Base-by-base conservation (phyloP, 2,113 vertebrate species). In the Microtus oregoni region DNA sequence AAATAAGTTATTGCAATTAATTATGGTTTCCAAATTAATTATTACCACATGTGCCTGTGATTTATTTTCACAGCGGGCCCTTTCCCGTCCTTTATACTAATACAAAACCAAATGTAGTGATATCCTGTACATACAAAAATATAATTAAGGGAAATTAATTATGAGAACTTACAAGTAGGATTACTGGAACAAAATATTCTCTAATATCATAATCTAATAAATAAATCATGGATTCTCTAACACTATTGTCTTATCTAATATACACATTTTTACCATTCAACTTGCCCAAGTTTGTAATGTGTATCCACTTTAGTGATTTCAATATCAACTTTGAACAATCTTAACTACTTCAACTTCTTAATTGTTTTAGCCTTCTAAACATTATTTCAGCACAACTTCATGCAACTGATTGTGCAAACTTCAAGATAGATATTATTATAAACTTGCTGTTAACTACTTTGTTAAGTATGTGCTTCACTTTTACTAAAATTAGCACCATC, bases 11-110 rank as follows among this genome's bases (percentile, higher is more conserved):
- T 2, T 61, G 12, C 7, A 76, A 55, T 6, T 77, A 58, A 82
- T 67, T 50, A 30, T 75, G 7, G 58, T 86, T 92, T 65, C 12
- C 70, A 89, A 83, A 89, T 90, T 92, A 79, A 89, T 79, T 92
- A 50, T 3, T 17, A 50, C 1, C 28, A 52, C 55, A 4, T 68
- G 41, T 19, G 85, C 3, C 83, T 90, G 14, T 79, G 5, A 88
- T 87, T 92, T 35, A 47, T 13, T 93, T 94, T 86, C 4, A 72
- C 22, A 32, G 0, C 17, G 70, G 58, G 7, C 4, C 50, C 7
- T 47, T 41, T 72, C 72, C 41, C 9, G 63, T 88, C 50, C 30
- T 73, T 87, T 94, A 75, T 47, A 79, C 0, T 67, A 68, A 75
- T 50, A 76, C 14, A 15, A 90, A 72, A 86, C 14, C 9, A 91